A percentile compares a stretch with the other conserved stretches of the same genome.
Evolutionary conservation across 2,113 vertebrate genomes (phyloP).

Genomic region (Aptenodytes forsteri): DNA sequence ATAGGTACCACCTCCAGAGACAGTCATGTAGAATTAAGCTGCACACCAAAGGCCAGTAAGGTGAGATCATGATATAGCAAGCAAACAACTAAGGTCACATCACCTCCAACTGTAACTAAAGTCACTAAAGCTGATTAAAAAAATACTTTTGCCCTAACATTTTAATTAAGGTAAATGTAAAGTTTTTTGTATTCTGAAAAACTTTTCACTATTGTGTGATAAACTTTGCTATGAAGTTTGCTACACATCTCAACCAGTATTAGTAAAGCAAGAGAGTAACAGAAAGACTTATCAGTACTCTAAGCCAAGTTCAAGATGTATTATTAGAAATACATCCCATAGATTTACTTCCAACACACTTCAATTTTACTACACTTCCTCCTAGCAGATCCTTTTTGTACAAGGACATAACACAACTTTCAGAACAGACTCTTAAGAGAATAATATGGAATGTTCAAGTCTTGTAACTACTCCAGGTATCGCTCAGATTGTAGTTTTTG

Average conservation of each 20-base stretch:
- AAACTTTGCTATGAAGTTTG: neutral
- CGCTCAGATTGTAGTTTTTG: neutral
- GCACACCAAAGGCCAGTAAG: neutral
- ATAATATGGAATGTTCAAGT: neutral
- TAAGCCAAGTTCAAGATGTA: neutral
- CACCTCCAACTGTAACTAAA: neutral
- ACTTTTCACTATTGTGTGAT: neutral
- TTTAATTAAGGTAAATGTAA: neutral
- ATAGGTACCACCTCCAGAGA: neutral
- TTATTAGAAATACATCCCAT: neutral
- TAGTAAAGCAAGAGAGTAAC: neutral
- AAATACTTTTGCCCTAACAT: neutral
- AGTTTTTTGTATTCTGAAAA: neutral
- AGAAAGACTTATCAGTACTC: neutral
- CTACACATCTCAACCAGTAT: neutral
- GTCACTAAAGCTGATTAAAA: neutral
- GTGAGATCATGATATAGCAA: neutral
- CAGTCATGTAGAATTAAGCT: neutral
- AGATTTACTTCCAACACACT: neutral
- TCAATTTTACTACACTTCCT: neutral
- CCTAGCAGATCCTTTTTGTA: neutral
- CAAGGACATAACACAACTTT: neutral
- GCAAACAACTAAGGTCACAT: rapidly evolving
- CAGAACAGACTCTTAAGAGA: neutral
- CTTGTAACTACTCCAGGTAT: neutral